phyloP scores from a whole-genome alignment of 2,888 invertebrate genomes.

The Microplitis deprimator region DNA sequence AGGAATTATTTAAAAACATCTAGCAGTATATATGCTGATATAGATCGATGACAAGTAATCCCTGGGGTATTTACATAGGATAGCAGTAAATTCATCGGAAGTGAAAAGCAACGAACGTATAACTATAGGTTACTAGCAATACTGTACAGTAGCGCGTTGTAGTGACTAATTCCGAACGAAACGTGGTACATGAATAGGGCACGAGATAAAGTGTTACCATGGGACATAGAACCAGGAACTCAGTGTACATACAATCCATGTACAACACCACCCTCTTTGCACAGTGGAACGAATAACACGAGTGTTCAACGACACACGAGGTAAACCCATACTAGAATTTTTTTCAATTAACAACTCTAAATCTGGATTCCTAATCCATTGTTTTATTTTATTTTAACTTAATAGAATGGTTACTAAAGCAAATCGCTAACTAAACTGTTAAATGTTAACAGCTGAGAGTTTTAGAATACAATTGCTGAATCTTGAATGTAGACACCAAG shows the following conservation, averaged over 20 bases:
- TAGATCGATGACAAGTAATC: conserved; percentile 39
- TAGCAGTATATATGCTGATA: neutral
- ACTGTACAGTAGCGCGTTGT: conserved; percentile 23
- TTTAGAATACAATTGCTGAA: conserved; percentile 4
- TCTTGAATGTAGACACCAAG: neutral
- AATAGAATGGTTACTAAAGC: neutral
- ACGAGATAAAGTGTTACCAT: conserved; percentile 38
- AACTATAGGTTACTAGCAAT: conserved; percentile 6
- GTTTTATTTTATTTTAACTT: neutral
- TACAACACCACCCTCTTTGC: conserved; percentile 28
- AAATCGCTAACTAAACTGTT: neutral
- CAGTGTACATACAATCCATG: conserved; percentile 41
- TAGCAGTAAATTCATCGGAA: conserved; percentile 34
- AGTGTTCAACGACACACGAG: conserved; percentile 1
- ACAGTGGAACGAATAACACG: neutral
- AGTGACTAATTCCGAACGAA: conserved; percentile 25
- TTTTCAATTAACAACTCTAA: conserved; percentile 3
- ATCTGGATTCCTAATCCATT: conserved; percentile 8
- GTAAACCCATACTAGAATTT: conserved; percentile 10
- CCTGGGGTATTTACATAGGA: conserved; percentile 13
- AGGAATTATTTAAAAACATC: conserved; percentile 7
- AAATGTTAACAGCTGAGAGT: neutral
- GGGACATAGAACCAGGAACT: conserved; percentile 27
- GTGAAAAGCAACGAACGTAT: conserved; percentile 28
- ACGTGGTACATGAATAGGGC: conserved; percentile 33